Evolutionary conservation across 2,888 invertebrate species (phyloP).

Genomic region (Chouioia cunea): DNA sequence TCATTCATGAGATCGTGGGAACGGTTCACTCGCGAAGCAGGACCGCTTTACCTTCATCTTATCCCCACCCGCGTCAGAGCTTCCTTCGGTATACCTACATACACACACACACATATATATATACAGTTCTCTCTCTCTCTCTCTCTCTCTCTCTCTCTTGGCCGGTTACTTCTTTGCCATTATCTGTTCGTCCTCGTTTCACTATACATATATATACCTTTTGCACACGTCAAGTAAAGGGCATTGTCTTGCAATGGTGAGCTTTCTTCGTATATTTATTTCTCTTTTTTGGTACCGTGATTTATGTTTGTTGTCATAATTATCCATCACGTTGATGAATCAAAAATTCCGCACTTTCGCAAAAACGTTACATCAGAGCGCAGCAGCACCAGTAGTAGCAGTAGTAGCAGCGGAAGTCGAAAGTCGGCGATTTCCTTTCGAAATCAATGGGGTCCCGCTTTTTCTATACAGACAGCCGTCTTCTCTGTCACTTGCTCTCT

Average conservation of each 20-base stretch:
- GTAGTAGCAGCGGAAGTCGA: conserved; percentile 37
- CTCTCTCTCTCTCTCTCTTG: background rate
- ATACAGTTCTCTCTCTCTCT: conserved; percentile 11
- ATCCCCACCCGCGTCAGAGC: conserved; percentile 32
- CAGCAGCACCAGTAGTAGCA: too few species aligned
- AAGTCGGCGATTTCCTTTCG: conserved; percentile 44
- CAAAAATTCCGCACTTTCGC: too few species aligned
- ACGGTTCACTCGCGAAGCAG: conserved; percentile 49
- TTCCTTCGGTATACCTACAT: conserved; percentile 12
- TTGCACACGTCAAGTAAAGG: too few species aligned
- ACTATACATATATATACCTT: conserved; percentile 11
- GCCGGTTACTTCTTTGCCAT: conserved; percentile 43
- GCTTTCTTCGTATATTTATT: too few species aligned
- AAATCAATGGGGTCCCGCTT: conserved; percentile 41
- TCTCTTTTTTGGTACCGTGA: too few species aligned
- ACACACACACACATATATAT: conserved; percentile 7
- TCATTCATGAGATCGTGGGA: conserved; percentile 69
- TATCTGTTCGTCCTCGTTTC: conserved; percentile 45
- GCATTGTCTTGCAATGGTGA: too few species aligned
- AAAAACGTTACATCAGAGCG: background rate
- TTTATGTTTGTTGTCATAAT: too few species aligned
- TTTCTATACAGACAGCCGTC: conserved; percentile 42
- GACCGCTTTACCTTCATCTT: conserved; percentile 47
- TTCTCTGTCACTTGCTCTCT: conserved; percentile 30
- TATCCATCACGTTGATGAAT: too few species aligned